Evolutionary conservation across 2,113 vertebrate species (phyloP).

Genomic region (Stegastes partitus): DNA sequence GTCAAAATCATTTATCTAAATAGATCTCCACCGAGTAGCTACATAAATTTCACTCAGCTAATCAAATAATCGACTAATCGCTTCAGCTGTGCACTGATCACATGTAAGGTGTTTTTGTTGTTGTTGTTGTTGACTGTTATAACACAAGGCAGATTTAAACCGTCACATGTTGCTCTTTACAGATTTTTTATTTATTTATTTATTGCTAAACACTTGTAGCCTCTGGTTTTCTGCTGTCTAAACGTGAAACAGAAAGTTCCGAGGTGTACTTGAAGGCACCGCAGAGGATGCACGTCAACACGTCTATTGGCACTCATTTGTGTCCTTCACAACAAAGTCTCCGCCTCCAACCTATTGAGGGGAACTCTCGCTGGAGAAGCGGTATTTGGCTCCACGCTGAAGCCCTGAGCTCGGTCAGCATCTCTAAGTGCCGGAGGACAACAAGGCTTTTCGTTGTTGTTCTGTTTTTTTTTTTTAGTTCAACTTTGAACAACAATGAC

Average conservation of each 20-base stretch:
- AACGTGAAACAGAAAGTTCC: background rate
- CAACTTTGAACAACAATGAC: slow-evolving; percentile 73
- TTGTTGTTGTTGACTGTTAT: background rate
- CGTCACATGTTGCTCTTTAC: no score
- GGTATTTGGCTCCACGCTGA: slow-evolving; percentile 38
- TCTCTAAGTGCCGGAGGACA: slow-evolving; percentile 10
- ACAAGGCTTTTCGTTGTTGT: background rate
- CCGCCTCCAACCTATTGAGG: slow-evolving; percentile 48
- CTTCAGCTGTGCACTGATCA: no score
- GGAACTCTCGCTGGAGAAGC: slow-evolving; percentile 1
- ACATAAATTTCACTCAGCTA: no score
- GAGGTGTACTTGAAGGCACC: slow-evolving; percentile 19
- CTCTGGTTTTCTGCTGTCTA: background rate
- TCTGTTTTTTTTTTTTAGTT: background rate
- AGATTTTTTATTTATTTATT: no score
- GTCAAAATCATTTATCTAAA: no score
- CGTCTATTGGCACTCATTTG: slow-evolving; percentile 29
- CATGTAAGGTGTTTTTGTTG: no score
- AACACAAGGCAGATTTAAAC: no score
- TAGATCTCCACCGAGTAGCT: no score
- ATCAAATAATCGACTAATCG: no score
- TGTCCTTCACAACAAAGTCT: slow-evolving; percentile 30
- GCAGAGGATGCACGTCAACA: slow-evolving; percentile 21
- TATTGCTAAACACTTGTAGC: background rate
- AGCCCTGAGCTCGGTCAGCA: slow-evolving; percentile 36